A percentile compares a stretch with the other conserved stretches of the same genome.
Evolutionary conservation across 1,140 invertebrate species (phyloP).

Genomic region (Zaprionus vittiger): DNA sequence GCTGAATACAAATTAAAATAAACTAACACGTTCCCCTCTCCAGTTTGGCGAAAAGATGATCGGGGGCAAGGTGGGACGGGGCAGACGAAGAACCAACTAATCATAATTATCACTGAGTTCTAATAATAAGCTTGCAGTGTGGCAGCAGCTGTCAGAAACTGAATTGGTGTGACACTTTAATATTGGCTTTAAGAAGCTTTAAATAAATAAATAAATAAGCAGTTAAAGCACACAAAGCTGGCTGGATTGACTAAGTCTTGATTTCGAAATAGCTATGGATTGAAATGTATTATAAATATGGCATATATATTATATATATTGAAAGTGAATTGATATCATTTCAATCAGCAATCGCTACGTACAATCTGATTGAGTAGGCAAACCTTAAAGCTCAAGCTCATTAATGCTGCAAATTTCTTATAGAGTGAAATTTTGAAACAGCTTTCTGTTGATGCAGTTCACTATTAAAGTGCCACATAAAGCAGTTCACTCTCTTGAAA

Average conservation of each 20-base stretch:
- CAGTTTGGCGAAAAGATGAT: no score
- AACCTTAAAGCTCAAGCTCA: no score
- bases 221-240: neutral
- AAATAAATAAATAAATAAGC: neutral
- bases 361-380: no score
- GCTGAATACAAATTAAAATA: constrained; percentile 68
- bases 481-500: no score
- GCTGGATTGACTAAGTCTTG: neutral
- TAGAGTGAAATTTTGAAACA: no score
- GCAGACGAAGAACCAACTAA: neutral
- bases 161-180: neutral
- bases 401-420: no score
- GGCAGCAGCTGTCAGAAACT: neutral
- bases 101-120: neutral
- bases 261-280: neutral
- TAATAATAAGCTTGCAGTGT: neutral
- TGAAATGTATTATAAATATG: neutral
- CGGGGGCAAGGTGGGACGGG: neutral
- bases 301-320: no score
- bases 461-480: no score
- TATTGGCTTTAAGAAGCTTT: neutral
- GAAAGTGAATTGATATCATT: no score
- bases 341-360: no score
- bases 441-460: no score
- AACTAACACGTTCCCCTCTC: constrained; percentile 28